Evolutionary conservation across 2,888 invertebrate species (phyloP), one percentile per base, ranked within the genome.

Genomic region (Alloscopus bannaensis): DNA sequence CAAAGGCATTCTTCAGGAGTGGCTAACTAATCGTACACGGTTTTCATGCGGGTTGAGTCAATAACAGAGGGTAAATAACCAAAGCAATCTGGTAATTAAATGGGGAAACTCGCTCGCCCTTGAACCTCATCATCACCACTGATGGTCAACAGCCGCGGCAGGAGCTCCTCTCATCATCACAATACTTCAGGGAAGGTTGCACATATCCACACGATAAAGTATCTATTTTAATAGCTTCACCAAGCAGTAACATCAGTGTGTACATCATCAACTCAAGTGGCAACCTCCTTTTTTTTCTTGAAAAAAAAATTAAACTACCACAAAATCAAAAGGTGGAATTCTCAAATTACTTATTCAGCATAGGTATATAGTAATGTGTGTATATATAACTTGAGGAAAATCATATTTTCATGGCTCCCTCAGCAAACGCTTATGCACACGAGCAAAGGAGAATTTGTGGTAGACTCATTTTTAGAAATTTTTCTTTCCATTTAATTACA

Each of bases 41-140:
- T n/a, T n/a, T n/a, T n/a, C n/a, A n/a, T n/a, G n/a, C n/a, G n/a
- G n/a, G n/a, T n/a, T n/a, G n/a, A n/a, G n/a, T n/a, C n/a, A n/a
- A n/a, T n/a, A n/a, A n/a, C n/a, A n/a, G 22, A 64, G 52, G 60
- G 47, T 70, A 69, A 76, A 77, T 50, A 68, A 52, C 47, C 47
- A 77, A 69, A 77, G 66, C 52, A 68, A 68, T 31, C 24, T 57
- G 26, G 71, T 71, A 71, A 78, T 70, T 78, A 78, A 78, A 71
- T 70, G 65, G 59, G 64, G 71, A 71, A 78, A 71, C 71, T 78
- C 65, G 65, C 78, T 78, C 71, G 78, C 65, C 78, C 78, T 78
- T 78, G 78, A 78, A 78, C 78, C 78, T 70, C 64, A 70, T 77
- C 64, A 64, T 57, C 64, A 70, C 31, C 26, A 66, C 50, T 24